Conservation (phyloP, 2,113 vertebrate species). For the Xenotilapia flavipinnis region DNA sequence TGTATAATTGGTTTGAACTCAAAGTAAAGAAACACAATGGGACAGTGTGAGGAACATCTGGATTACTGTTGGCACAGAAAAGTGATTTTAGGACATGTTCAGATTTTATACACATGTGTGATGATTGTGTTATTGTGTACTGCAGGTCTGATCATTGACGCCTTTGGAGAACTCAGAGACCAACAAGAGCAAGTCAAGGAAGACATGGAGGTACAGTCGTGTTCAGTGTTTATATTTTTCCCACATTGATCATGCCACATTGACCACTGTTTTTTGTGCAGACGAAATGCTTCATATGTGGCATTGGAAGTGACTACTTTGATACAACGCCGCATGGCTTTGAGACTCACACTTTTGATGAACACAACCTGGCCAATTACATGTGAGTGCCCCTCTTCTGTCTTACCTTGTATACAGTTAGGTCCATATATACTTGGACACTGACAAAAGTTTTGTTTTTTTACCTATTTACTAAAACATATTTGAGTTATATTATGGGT, state of each 20-base stretch:
- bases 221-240: background rate
- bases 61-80: background rate
- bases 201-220: slow-evolving; percentile 82
- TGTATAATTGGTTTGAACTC: background rate
- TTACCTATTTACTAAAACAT: background rate
- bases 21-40: background rate
- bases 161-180: slow-evolving; percentile 84
- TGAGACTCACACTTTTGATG: slow-evolving; percentile 88
- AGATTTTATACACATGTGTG: background rate
- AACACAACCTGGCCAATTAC: slow-evolving; percentile 89
- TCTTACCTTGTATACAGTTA: background rate
- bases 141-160: slow-evolving; percentile 83
- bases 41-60: background rate
- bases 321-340: slow-evolving; percentile 89
- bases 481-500: background rate
- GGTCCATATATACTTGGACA: background rate
- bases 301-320: slow-evolving; percentile 91
- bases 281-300: slow-evolving; percentile 94
- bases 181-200: slow-evolving; percentile 88
- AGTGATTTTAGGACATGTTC: background rate
- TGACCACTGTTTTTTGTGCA: slow-evolving; percentile 37
- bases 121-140: background rate
- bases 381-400: slow-evolving; percentile 60
- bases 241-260: background rate
- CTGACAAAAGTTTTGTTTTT: background rate